Conservation (phyloP, 1,140 invertebrate species). For the Camponotus vicinus region DNA sequence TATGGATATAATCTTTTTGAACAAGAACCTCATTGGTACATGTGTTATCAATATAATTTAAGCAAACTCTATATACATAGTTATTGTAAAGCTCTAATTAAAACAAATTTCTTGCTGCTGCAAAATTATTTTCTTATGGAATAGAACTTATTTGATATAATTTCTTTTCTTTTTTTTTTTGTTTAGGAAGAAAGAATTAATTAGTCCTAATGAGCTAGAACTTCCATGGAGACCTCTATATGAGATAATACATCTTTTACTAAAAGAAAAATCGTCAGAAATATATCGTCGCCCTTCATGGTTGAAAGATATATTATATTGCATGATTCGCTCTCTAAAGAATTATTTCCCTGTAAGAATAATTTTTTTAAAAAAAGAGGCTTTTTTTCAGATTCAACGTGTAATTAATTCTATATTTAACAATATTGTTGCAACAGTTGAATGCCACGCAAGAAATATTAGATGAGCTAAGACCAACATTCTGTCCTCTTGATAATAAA, state of each 20-base stretch:
- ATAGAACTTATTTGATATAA: background rate
- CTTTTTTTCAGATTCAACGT: background rate
- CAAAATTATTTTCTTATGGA: constrained; percentile 11
- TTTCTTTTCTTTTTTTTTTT: constrained; percentile 7
- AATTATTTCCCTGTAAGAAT: constrained; percentile 83
- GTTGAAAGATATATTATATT: constrained; percentile 77
- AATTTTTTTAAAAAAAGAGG: constrained; percentile 37
- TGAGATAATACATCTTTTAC: constrained; percentile 87
- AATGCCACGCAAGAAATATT: constrained; percentile 95
- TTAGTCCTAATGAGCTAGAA: constrained; percentile 92
- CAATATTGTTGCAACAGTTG: constrained; percentile 75
- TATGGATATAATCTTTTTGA: background rate
- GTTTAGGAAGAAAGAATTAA: constrained; percentile 91
- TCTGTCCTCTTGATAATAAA: constrained; percentile 90
- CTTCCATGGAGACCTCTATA: constrained; percentile 96
- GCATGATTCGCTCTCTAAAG: constrained; percentile 78
- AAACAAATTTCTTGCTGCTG: background rate
- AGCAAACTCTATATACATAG: background rate
- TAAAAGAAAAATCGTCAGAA: constrained; percentile 85
- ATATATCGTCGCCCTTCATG: constrained; percentile 89
- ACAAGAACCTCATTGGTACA: background rate
- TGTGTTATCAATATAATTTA: background rate
- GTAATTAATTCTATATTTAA: constrained; percentile 54
- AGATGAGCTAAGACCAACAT: constrained; percentile 92
- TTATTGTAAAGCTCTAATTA: background rate